Percentiles rank a stretch among this genome's conserved stretches.
Evolutionary conservation across 92 coral and sea anemone genomes (phyloP).

Genomic region (Scolanthus callimorphus): DNA sequence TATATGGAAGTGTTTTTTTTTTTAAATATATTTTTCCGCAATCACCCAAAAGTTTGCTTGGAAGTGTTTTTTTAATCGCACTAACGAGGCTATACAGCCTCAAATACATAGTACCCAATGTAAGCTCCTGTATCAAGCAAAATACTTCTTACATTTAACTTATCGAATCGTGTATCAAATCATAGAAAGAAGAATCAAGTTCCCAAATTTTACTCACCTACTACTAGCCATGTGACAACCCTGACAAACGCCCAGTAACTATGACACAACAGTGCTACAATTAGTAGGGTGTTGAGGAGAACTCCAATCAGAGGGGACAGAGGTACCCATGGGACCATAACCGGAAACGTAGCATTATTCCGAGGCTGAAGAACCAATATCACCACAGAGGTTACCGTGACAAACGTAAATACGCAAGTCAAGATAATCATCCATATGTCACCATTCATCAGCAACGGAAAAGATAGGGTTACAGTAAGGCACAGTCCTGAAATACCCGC

Average conservation of each 20-base stretch:
- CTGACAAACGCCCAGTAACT: slow-evolving; percentile 20
- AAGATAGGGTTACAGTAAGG: not conserved
- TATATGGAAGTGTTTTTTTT: no score
- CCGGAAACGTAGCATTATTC: slow-evolving; percentile 20
- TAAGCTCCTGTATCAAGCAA: no score
- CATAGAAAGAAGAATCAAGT: no score
- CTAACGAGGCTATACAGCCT: no score
- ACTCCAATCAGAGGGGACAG: slow-evolving; percentile 24
- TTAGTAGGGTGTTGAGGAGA: slow-evolving; percentile 22
- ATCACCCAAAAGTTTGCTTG: no score
- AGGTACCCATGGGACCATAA: slow-evolving; percentile 51
- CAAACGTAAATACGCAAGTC: slow-evolving; percentile 1
- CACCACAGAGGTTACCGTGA: slow-evolving; percentile 5
- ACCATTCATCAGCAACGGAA: not conserved
- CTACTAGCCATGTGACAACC: slow-evolving; percentile 25
- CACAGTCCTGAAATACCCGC: slow-evolving; percentile 7
- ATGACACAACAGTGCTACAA: slow-evolving; percentile 29
- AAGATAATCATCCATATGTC: slow-evolving; percentile 13
- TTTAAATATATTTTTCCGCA: no score
- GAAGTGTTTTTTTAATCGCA: no score
- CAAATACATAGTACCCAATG: no score
- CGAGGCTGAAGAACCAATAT: slow-evolving; percentile 28
- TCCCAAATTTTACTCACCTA: slow-evolving; percentile 40
- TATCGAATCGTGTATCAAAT: no score
- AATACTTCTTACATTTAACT: no score